Evolutionary conservation across 2,113 vertebrate species (phyloP).

Genomic region (Sander vitreus): DNA sequence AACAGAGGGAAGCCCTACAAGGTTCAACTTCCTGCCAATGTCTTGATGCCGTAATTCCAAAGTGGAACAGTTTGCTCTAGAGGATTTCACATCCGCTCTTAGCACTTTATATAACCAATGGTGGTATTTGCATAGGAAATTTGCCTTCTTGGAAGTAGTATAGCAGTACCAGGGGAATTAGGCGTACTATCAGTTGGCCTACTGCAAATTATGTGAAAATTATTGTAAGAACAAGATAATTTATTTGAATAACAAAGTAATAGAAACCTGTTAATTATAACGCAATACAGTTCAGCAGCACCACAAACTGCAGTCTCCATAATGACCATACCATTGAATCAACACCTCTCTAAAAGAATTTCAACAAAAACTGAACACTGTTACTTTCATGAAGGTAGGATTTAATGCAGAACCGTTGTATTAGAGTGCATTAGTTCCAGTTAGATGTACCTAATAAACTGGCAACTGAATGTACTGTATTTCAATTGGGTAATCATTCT

Average conservation of each 20-base stretch:
- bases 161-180: constrained; percentile 2
- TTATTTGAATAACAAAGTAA: not conserved
- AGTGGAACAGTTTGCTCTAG: constrained; percentile 25
- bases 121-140: constrained; percentile 64
- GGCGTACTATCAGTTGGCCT: not conserved
- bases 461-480: not conserved
- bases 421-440: not conserved
- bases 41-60: constrained; percentile 18
- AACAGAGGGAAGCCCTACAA: constrained; percentile 52
- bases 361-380: not conserved
- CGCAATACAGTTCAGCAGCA: not conserved
- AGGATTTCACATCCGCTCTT: constrained; percentile 26
- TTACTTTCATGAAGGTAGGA: not conserved
- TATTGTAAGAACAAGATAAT: constrained; percentile 4
- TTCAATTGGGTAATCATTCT: not conserved
- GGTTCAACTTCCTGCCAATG: constrained; percentile 55
- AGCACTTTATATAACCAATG: constrained; percentile 6
- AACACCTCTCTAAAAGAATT: not conserved
- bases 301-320: not conserved
- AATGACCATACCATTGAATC: not conserved
- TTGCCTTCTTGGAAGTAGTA: constrained; percentile 20
- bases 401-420: not conserved
- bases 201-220: not conserved
- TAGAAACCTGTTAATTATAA: not conserved
- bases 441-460: not conserved